Conservation (phyloP, 2,113 vertebrate genomes). For the Chloropsis cyanopogon region DNA sequence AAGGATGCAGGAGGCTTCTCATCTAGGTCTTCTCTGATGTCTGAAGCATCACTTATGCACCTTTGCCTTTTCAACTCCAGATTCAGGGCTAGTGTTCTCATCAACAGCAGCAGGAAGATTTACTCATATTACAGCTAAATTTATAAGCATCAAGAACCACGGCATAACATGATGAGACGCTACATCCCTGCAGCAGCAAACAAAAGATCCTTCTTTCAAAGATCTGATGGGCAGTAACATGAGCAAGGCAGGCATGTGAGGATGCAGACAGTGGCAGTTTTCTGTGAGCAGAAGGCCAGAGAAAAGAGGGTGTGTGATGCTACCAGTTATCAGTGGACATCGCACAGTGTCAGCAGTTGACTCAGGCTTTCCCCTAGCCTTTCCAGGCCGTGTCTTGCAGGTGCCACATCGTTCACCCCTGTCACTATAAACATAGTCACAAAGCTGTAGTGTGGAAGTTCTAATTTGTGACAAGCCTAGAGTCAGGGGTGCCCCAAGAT, state of each 20-base stretch:
- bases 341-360: not conserved
- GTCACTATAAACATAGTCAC: rapidly evolving
- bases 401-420: not conserved
- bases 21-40: not conserved
- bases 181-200: not conserved
- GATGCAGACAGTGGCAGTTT: not conserved
- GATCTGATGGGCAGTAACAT: not conserved
- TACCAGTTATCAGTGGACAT: not conserved
- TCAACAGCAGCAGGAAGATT: not conserved
- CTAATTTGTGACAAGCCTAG: not conserved
- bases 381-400: not conserved
- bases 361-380: not conserved
- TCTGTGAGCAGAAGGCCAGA: rapidly evolving
- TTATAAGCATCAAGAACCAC: not conserved
- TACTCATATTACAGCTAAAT: not conserved
- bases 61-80: not conserved
- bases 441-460: not conserved
- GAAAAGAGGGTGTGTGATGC: not conserved
- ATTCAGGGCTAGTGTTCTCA: not conserved
- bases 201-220: not conserved
- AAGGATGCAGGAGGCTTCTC: not conserved
- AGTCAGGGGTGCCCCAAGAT: not conserved
- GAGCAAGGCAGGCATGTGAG: rapidly evolving
- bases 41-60: not conserved
- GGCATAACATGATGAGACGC: not conserved